Conservation (phyloP, 2,888 invertebrate genomes). For the Drosophila macrothrix region DNA sequence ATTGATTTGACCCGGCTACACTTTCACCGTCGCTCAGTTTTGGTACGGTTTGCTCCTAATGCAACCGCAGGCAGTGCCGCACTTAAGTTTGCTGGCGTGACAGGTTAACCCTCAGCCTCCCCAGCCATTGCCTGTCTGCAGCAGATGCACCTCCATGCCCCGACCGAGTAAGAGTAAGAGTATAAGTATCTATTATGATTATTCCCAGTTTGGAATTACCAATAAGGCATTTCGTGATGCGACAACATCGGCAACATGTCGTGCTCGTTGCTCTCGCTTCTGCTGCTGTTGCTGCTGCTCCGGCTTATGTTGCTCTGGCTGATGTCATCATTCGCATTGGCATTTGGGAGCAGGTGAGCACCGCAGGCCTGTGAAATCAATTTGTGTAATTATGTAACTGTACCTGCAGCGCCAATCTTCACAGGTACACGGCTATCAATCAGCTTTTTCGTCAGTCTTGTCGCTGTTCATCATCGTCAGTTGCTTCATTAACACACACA, state of each 20-base stretch:
- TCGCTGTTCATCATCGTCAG: slow-evolving; percentile 29
- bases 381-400: slow-evolving; percentile 77
- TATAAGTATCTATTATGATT: slow-evolving; percentile 59
- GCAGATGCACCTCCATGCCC: slow-evolving; percentile 6
- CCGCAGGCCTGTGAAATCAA: slow-evolving; percentile 73
- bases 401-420: slow-evolving; percentile 51
- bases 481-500: slow-evolving; percentile 47
- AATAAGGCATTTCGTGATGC: slow-evolving; percentile 77
- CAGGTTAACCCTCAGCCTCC: slow-evolving; percentile 19
- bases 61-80: slow-evolving; percentile 41
- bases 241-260: slow-evolving; percentile 42
- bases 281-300: slow-evolving; percentile 20
- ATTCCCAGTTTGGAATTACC: slow-evolving; percentile 71
- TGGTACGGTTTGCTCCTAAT: slow-evolving; percentile 37
- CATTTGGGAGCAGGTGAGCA: slow-evolving; percentile 65
- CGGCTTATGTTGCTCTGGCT: slow-evolving; percentile 5
- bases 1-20: slow-evolving; percentile 74
- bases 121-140: slow-evolving; percentile 42
- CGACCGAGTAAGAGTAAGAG: neutral
- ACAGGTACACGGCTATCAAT: slow-evolving; percentile 37
- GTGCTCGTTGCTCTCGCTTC: slow-evolving; percentile 29
- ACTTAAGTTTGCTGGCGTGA: slow-evolving; percentile 33
- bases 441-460: slow-evolving; percentile 38
- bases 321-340: slow-evolving; percentile 53
- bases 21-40: slow-evolving; percentile 51